Evolutionary conservation across 2,113 vertebrate genomes (phyloP), one percentile per base, ranked within the genome.

Genomic region (Ploceus nigricollis): DNA sequence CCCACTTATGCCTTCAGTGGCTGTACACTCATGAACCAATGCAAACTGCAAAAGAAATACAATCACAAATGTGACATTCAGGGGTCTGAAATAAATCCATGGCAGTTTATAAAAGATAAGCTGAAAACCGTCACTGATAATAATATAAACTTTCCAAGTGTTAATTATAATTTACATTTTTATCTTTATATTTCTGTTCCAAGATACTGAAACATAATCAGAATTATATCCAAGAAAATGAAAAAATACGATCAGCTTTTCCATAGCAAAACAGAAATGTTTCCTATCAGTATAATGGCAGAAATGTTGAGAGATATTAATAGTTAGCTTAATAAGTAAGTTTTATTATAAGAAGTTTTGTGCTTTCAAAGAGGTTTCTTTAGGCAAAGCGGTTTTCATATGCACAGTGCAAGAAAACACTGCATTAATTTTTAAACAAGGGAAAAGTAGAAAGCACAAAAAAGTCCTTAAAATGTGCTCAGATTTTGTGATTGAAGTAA

Each of bases 21-120:
- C 97, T 16, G 95, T 96, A 93, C 98, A 98, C 76, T 99, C 99
- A 96, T 95, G 99, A 61, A 99, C 98, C 97, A 99, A 91, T 16
- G 99, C 97, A 97, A 98, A 99, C 99, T 99, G 96, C 61, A 93
- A 92, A 85, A 96, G 44, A 94, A 90, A 95, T 5, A n/a, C 11
- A 88, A 48, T 4, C n/a, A 92, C 31, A 73, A 56, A 72, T 13
- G 6, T 53, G 80, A 56, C 50, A 23, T 77, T 42, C 18, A 33
- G 25, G 21, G 44, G n/a, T 33, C 44, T 47, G 10, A 35, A 85
- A 70, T 68, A 78, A 37, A 58, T 31, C 22, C 65, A 82, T 2
- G 35, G 19, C 13, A 37, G 10, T 25, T 82, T 10, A 48, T 31
- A 79, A 87, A 64, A 9, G 25, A 50, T 35, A 79, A 17, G 17